Evolutionary conservation across 2,888 invertebrate species (phyloP).

Genomic region (Dexiosoma caninum): DNA sequence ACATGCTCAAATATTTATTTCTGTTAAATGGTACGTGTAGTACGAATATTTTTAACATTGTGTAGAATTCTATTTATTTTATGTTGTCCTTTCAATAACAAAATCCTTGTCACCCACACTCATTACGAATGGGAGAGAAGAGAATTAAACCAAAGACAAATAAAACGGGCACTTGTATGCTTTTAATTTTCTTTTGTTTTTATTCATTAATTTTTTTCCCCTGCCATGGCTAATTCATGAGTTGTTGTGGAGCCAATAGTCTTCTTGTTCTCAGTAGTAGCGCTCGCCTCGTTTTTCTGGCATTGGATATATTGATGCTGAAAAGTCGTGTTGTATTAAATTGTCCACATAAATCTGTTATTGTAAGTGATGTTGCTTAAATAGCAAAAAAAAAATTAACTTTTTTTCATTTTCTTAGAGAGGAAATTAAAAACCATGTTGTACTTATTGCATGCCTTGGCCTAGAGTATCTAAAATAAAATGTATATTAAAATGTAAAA

Average conservation of each 20-base stretch:
- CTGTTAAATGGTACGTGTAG: conserved; percentile 52
- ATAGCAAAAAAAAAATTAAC: conserved; percentile 8
- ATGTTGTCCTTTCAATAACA: conserved; percentile 36
- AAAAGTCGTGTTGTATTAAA: conserved; percentile 53
- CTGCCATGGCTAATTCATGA: neutral
- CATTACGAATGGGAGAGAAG: neutral
- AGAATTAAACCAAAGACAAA: conserved; percentile 34
- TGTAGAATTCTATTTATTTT: conserved; percentile 3
- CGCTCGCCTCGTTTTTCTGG: neutral
- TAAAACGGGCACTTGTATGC: conserved; percentile 24
- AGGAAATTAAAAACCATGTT: conserved; percentile 48
- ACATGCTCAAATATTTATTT: conserved; percentile 12
- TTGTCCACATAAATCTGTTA: conserved; percentile 58
- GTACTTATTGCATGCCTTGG: conserved; percentile 1
- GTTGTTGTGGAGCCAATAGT: neutral
- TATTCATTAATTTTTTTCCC: neutral
- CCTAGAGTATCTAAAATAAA: conserved; percentile 1
- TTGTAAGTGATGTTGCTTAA: conserved; percentile 37
- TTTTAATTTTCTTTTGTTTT: neutral
- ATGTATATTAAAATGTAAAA: neutral
- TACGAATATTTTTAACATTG: conserved; percentile 30
- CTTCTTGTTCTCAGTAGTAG: neutral
- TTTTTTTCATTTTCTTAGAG: conserved; percentile 8
- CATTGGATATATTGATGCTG: conserved; percentile 31
- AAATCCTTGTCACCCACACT: conserved; percentile 20